phyloP scores from a whole-genome alignment of 2,113 vertebrate genomes.

The Aix galericulata region DNA sequence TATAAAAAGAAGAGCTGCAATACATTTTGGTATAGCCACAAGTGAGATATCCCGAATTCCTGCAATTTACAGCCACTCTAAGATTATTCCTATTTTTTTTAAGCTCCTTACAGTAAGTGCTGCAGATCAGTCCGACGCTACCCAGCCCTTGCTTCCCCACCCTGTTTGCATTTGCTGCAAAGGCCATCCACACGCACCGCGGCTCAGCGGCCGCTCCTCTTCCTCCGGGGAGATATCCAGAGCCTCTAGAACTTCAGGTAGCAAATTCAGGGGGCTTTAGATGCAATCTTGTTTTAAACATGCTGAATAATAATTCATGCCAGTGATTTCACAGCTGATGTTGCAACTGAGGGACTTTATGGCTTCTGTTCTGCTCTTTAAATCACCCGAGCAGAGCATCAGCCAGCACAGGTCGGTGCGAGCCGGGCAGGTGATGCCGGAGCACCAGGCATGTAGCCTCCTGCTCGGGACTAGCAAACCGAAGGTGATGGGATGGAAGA shows the following conservation, averaged over 20 bases:
- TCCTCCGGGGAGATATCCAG: not conserved
- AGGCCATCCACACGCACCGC: not conserved
- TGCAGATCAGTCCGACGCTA: not conserved
- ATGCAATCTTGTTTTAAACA: not conserved
- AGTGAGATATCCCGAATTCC: conserved; percentile 5
- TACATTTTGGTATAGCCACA: not conserved
- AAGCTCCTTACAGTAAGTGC: not conserved
- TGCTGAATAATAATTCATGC: not conserved
- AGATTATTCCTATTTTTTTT: not conserved
- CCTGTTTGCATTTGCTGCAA: not conserved
- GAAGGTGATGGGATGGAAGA: not conserved
- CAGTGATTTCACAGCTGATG: not conserved
- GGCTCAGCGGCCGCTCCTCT: not conserved
- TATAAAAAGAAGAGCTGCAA: conserved; percentile 41
- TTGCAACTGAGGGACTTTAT: not conserved
- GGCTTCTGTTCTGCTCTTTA: not conserved
- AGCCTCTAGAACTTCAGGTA: not conserved
- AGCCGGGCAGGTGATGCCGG: not conserved
- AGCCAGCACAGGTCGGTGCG: not conserved
- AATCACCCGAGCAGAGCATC: not conserved
- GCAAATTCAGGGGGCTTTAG: not conserved
- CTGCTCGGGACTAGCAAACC: not conserved
- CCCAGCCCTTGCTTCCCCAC: not conserved
- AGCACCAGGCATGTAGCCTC: not conserved
- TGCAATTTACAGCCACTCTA: not conserved